Evolutionary conservation across 2,797 vertebrate genomes (phyloP).

Genomic region (Sebastes hopkinsi): DNA sequence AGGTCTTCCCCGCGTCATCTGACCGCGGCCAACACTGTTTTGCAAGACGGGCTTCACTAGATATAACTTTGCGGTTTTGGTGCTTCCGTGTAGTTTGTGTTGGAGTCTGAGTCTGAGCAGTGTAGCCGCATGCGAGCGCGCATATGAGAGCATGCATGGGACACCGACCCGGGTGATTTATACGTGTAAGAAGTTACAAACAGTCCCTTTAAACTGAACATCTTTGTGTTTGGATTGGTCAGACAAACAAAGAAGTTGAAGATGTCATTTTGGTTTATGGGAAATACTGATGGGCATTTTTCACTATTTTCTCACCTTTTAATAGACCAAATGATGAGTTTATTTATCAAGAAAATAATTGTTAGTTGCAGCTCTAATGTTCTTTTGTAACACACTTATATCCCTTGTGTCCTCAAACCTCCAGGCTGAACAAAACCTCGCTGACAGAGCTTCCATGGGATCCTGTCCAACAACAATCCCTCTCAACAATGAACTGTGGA

Average conservation of each 20-base stretch:
- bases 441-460: constrained; percentile 4
- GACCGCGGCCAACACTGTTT: too few relatives aligned
- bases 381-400: background rate
- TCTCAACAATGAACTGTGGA: constrained; percentile 57
- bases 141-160: too few relatives aligned
- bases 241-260: background rate
- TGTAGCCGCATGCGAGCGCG: too few relatives aligned
- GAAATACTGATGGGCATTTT: too few relatives aligned
- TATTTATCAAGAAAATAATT: background rate
- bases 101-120: too few relatives aligned
- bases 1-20: accelerated
- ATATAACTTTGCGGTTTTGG: too few relatives aligned
- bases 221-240: background rate
- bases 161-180: too few relatives aligned
- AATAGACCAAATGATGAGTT: background rate
- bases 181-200: too few relatives aligned
- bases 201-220: background rate
- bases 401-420: constrained; percentile 13
- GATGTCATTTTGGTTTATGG: too few relatives aligned
- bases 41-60: too few relatives aligned
- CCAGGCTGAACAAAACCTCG: constrained; percentile 28
- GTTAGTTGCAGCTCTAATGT: background rate
- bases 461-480: background rate
- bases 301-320: background rate
- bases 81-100: too few relatives aligned